Percentiles rank a stretch among this genome's conserved stretches.
Evolutionary conservation across 2,888 invertebrate species (phyloP).

Genomic region (Tyria jacobaeae): DNA sequence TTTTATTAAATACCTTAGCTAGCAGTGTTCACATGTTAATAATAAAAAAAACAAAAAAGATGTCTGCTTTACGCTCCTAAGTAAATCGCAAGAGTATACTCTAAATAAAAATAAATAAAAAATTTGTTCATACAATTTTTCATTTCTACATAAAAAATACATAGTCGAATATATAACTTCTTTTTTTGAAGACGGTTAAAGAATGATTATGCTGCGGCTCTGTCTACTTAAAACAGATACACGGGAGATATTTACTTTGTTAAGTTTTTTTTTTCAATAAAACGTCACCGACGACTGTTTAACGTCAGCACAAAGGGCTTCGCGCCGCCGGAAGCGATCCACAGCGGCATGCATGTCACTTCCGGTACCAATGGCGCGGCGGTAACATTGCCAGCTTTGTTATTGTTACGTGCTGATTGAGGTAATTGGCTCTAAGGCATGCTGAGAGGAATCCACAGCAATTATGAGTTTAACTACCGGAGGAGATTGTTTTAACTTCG

Average conservation of each 20-base stretch:
- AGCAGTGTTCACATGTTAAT: too few species aligned
- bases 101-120: too few species aligned
- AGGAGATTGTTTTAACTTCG: not conserved
- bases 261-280: constrained; percentile 14
- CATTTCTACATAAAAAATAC: too few species aligned
- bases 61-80: too few species aligned
- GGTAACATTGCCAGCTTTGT: constrained; percentile 31
- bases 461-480: constrained; percentile 9
- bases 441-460: constrained; percentile 15
- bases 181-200: too few species aligned
- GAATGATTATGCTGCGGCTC: not conserved
- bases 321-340: constrained; percentile 38
- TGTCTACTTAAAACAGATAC: not conserved
- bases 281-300: constrained; percentile 10
- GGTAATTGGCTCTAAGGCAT: constrained; percentile 18
- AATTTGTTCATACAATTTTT: too few species aligned
- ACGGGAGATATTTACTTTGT: not conserved
- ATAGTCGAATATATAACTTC: too few species aligned
- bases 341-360: constrained; percentile 47
- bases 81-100: too few species aligned
- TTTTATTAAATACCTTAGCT: too few species aligned
- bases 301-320: constrained; percentile 37
- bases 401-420: constrained; percentile 35
- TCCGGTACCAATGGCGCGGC: constrained; percentile 27
- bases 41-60: too few species aligned